Evolutionary conservation across 2,113 vertebrate species (phyloP).

Genomic region (Myanophis thanlyinensis): DNA sequence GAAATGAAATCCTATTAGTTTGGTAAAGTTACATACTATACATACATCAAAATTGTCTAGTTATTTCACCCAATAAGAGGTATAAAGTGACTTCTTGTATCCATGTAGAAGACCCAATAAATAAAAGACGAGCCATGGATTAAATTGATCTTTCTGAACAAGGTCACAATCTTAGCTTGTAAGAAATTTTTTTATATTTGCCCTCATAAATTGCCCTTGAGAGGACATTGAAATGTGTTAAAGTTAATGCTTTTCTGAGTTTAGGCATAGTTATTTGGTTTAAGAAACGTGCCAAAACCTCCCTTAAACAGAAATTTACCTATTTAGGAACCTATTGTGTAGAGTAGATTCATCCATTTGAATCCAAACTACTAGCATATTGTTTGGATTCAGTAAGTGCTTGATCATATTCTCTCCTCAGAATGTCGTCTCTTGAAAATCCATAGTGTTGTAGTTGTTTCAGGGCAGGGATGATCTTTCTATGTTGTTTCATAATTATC

Average conservation of each 20-base stretch:
- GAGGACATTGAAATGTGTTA: not conserved
- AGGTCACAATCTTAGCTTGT: not conserved
- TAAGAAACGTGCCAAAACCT: not conserved
- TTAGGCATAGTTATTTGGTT: not conserved
- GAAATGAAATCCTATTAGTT: not conserved
- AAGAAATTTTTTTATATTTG: not conserved
- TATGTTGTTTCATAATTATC: not conserved
- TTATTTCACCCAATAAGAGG: not conserved
- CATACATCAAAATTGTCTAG: not conserved
- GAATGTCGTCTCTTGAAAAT: not conserved
- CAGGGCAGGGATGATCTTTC: not conserved
- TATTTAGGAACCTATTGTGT: not conserved
- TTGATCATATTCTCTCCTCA: not conserved
- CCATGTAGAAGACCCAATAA: not conserved
- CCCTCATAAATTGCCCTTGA: not conserved
- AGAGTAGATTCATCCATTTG: not conserved
- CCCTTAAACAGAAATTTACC: not conserved
- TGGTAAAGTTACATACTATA: not conserved
- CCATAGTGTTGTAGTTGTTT: not conserved
- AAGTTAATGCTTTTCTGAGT: not conserved
- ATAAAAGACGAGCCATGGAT: not conserved
- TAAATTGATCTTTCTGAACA: not conserved
- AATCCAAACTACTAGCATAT: not conserved
- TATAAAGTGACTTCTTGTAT: not conserved
- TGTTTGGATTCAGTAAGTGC: not conserved